phyloP scores from a whole-genome alignment of 2,888 invertebrate genomes.

The Marronus borbonicus region DNA sequence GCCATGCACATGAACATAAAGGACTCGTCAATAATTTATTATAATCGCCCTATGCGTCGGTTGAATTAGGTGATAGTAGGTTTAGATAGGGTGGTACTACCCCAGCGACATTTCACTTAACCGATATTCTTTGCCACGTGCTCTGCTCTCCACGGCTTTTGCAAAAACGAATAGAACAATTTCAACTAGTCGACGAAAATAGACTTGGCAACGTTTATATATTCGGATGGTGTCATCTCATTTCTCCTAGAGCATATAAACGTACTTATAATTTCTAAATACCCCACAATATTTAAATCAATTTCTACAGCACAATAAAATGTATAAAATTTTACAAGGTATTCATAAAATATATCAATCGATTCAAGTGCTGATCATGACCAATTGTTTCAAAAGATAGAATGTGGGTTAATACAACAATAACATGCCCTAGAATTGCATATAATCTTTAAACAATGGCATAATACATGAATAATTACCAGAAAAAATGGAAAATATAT shows the following conservation, averaged over 20 bases:
- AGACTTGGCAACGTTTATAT: conserved; percentile 63
- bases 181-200: conserved; percentile 66
- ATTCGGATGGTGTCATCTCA: conserved; percentile 47
- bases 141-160: conserved; percentile 38
- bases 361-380: background rate
- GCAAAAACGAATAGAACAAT: conserved; percentile 67
- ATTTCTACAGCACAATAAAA: too few relatives aligned
- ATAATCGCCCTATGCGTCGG: conserved; percentile 55
- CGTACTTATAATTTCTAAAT: conserved; percentile 18
- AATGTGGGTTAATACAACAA: conserved; percentile 6
- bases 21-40: conserved; percentile 65
- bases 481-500: conserved; percentile 57
- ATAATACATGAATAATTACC: conserved; percentile 59
- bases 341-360: background rate
- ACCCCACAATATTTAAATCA: background rate
- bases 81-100: conserved; percentile 50
- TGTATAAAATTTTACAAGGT: too few relatives aligned
- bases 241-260: conserved; percentile 37
- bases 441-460: conserved; percentile 58
- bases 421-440: conserved; percentile 56
- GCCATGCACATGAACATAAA: conserved; percentile 63
- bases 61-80: conserved; percentile 54
- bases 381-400: background rate
- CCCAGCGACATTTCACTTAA: conserved; percentile 27
- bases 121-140: conserved; percentile 11